Conservation (phyloP, 2,797 vertebrate species). For the Diplodus puntazzo region DNA sequence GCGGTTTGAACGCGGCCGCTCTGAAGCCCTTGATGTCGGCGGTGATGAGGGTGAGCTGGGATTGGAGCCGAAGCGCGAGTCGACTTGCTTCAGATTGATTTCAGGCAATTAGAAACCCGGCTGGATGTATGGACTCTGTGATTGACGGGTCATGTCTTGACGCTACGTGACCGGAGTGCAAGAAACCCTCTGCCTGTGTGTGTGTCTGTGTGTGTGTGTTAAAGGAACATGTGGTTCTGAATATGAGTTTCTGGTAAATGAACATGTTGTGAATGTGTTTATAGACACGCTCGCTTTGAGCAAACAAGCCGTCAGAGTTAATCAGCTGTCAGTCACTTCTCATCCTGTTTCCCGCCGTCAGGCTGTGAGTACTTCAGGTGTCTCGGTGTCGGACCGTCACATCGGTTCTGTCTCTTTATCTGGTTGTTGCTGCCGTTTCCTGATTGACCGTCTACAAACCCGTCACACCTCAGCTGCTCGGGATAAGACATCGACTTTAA, state of each 20-base stretch:
- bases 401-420: not conserved
- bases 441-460: not conserved
- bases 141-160: slow-evolving; percentile 71
- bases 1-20: slow-evolving; percentile 43
- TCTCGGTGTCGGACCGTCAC: not conserved
- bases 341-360: not conserved
- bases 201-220: slow-evolving; percentile 4
- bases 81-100: slow-evolving; percentile 66
- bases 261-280: not conserved
- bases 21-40: slow-evolving; percentile 72
- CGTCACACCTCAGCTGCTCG: not conserved
- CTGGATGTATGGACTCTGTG: slow-evolving; percentile 60
- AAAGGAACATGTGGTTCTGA: not conserved
- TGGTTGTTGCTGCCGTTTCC: not conserved
- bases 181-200: not conserved
- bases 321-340: slow-evolving; percentile 28
- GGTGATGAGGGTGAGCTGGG: slow-evolving; percentile 59
- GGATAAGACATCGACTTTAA: not conserved
- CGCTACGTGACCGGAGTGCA: slow-evolving; percentile 55
- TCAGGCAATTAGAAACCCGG: slow-evolving; percentile 70
- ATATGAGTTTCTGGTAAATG: slow-evolving; percentile 11
- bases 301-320: slow-evolving; percentile 7
- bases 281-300: not conserved
- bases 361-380: not conserved
- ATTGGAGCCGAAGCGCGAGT: slow-evolving; percentile 72